Percentiles rank a stretch among this genome's conserved stretches.
Evolutionary conservation across 2,888 invertebrate species (phyloP).

Genomic region (Norana najaformis): DNA sequence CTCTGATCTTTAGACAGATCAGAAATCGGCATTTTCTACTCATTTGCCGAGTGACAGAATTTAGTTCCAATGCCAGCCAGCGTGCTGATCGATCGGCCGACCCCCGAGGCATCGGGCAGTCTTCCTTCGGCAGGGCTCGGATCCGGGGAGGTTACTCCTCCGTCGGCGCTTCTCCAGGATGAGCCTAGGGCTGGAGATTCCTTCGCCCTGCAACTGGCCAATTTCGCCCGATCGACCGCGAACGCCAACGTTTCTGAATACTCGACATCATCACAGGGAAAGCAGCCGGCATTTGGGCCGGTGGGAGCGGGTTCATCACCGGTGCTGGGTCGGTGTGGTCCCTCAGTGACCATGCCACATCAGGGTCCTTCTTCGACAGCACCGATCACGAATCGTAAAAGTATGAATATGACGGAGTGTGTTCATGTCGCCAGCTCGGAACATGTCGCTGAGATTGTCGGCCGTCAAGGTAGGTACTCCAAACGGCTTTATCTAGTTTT

Average conservation of each 20-base stretch:
- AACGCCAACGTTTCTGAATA: conserved; percentile 16
- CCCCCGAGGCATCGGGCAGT: neutral
- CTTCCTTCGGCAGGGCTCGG: neutral
- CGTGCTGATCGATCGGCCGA: conserved; percentile 24
- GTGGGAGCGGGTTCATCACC: neutral
- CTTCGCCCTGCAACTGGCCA: conserved; percentile 9
- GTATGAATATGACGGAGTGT: conserved; percentile 76
- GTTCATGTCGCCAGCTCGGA: conserved; percentile 98
- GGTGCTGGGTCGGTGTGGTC: neutral
- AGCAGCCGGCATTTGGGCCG: neutral
- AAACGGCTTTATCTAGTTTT: neutral
- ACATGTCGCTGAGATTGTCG: conserved; percentile 99
- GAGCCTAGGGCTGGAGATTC: neutral
- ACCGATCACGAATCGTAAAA: neutral
- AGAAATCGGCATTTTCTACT: neutral
- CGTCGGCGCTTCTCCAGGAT: neutral
- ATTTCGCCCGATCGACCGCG: conserved; percentile 5
- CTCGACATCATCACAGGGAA: neutral
- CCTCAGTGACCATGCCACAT: neutral
- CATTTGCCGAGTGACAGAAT: neutral
- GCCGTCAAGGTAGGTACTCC: conserved; percentile 85
- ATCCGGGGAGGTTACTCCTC: neutral
- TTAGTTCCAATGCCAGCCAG: conserved; percentile 18
- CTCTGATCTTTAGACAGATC: neutral
- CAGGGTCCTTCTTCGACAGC: neutral